Base-by-base conservation (phyloP, 2,113 vertebrate genomes). In the Ictalurus furcatus region DNA sequence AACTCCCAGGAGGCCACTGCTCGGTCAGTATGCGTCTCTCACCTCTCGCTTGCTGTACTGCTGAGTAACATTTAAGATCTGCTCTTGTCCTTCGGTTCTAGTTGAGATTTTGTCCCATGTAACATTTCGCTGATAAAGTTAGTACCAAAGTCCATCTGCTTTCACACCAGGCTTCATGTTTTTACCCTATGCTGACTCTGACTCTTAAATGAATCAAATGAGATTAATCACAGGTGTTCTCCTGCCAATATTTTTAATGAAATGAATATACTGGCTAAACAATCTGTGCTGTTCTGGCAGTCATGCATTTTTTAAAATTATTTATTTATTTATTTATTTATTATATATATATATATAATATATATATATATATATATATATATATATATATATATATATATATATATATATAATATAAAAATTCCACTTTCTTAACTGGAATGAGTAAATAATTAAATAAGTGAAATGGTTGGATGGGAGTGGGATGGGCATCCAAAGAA, bases 1-100 rank as follows among this genome's bases (percentile, higher is more conserved):
- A 98, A 98, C 94, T 97, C 97, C n/a, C 97, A 98, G 93, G 97
- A 98, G 92, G 97, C 97, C 0, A 89, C 97, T 0, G 97, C 97
- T 83, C 95, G 97, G 97, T 97, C 90, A 91, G 93, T 79, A 78
- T 19, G 40, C 67, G 12, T 28, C 83, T n/a, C 78, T 88, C 34
- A 34, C 52, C 56, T 54, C 58, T 21, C 40, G 11, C 1, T 25
- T 40, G 3, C 71, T n/a, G 21, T 14, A 6, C 0, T 59, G 11
- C 34, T 54, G 48, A 81, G 1, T 7, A 19, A 81, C 7, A 21
- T 82, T 52, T 67, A 30, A 81, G 14, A 58, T 28, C 40, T 23
- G 9, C 30, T 82, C 28, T 48, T 82, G n/a, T 61, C 23, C 28
- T 88, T 80, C 44, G 9, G 79, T 59, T 40, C 5, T 30, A 21